Evolutionary conservation across 2,113 vertebrate species (phyloP).

Genomic region (Phrynocephalus versicolor): DNA sequence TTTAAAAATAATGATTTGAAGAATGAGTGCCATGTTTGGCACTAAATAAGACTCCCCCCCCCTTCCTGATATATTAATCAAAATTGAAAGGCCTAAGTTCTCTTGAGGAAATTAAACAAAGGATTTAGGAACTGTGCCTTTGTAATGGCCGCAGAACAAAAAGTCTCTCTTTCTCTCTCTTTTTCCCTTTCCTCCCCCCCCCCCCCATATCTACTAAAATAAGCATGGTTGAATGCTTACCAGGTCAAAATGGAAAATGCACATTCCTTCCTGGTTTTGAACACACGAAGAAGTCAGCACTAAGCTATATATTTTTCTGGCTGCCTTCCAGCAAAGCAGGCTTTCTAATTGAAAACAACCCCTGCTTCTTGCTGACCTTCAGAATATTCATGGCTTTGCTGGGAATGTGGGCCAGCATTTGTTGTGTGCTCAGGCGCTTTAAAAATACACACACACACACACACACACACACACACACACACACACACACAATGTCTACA

Average conservation of each 20-base stretch:
- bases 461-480: slow-evolving; percentile 8
- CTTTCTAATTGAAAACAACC: slow-evolving; percentile 63
- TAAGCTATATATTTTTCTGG: slow-evolving; percentile 39
- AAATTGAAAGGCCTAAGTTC: background rate
- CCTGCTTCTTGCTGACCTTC: slow-evolving; percentile 58
- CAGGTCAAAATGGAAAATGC: slow-evolving; percentile 29
- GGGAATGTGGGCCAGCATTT: slow-evolving; percentile 35
- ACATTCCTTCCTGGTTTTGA: slow-evolving; percentile 31
- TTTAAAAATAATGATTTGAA: background rate
- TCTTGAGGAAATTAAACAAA: background rate
- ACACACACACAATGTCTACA: slow-evolving; percentile 2
- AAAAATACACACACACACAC: slow-evolving; percentile 28
- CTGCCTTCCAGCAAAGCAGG: slow-evolving; percentile 52
- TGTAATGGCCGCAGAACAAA: background rate
- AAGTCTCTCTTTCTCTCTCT: background rate
- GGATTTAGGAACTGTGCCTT: background rate
- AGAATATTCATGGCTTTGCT: slow-evolving; percentile 52
- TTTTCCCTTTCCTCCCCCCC: background rate
- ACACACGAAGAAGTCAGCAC: slow-evolving; percentile 28
- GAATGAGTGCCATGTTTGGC: background rate
- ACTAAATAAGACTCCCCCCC: background rate
- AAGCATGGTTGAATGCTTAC: background rate
- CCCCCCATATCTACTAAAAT: background rate
- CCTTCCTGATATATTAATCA: background rate
- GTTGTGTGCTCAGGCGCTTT: slow-evolving; percentile 26